phyloP scores from a whole-genome alignment of 2,113 vertebrate species.

The Psephotus haematonotus region DNA sequence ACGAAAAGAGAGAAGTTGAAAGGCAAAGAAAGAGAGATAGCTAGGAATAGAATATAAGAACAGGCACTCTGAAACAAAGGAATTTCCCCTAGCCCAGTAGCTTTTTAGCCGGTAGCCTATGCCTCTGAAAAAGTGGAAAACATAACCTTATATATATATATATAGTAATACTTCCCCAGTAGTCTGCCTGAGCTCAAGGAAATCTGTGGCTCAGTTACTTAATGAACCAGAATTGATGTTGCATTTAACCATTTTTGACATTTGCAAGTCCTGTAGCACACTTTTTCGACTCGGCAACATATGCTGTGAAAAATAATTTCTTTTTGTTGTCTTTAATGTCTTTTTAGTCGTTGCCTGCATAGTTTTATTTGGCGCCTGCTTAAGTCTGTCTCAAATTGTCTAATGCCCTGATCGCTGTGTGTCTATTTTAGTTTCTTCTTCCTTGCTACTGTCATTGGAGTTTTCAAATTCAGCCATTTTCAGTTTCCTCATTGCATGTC shows the following conservation, averaged over 20 bases:
- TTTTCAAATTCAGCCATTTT: background rate
- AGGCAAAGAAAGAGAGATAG: background rate
- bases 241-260: background rate
- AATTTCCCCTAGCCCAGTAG: background rate
- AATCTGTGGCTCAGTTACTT: background rate
- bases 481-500: background rate
- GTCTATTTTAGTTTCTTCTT: background rate
- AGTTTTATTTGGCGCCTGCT: background rate
- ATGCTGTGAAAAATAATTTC: background rate
- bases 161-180: background rate
- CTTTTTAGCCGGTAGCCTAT: background rate
- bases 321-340: background rate
- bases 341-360: background rate
- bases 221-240: background rate
- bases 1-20: background rate
- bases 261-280: background rate
- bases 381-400: background rate
- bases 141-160: background rate
- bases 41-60: background rate
- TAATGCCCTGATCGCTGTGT: background rate
- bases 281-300: background rate
- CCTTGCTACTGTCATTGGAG: background rate
- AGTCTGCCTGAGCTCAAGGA: background rate
- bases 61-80: background rate
- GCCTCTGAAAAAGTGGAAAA: background rate